A percentile compares a stretch with the other conserved stretches of the same genome.
Evolutionary conservation across 2,113 vertebrate genomes (phyloP).

Genomic region (Microcebus griseorufus): DNA sequence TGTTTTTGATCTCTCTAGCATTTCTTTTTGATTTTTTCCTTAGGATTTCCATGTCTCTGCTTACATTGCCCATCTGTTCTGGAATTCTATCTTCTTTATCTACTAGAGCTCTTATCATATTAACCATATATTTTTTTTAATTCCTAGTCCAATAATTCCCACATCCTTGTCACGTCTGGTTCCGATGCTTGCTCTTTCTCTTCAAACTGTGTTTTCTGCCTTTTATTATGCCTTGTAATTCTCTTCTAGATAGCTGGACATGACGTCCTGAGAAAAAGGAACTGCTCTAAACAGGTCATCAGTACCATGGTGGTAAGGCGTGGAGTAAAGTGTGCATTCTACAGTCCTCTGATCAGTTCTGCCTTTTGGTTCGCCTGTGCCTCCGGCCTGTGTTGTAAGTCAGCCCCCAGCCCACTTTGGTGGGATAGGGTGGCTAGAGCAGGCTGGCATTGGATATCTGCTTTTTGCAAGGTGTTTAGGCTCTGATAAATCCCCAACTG

Average conservation of each 20-base stretch:
- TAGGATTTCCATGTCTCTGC: background rate
- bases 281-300: background rate
- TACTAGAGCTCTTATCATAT: background rate
- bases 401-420: too few relatives aligned
- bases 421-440: background rate
- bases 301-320: background rate
- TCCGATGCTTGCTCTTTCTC: background rate
- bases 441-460: background rate
- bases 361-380: background rate
- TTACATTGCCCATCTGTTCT: background rate
- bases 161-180: background rate
- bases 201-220: background rate
- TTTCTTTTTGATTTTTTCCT: background rate
- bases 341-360: background rate
- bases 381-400: background rate
- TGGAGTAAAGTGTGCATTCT: background rate
- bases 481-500: background rate
- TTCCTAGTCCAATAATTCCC: background rate
- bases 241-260: background rate
- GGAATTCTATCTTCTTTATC: background rate
- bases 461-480: background rate
- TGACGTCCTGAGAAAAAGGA: background rate
- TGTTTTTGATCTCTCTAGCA: background rate
- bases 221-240: background rate
- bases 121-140: background rate